Base-by-base conservation (phyloP, 2,888 invertebrate species). In the Eledona agricola region DNA sequence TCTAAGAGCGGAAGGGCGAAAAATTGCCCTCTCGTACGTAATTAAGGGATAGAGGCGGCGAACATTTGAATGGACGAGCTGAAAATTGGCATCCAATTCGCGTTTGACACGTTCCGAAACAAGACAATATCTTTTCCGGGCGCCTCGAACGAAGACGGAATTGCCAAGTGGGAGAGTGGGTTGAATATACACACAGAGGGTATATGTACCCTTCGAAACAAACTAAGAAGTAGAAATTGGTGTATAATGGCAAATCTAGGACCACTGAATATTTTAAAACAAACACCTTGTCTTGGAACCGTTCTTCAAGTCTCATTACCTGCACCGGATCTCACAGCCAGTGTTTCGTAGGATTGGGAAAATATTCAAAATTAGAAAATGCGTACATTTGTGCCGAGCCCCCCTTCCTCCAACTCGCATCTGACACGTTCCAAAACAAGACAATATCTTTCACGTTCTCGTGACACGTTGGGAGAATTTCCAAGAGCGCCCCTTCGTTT, bases 401-500 rank as follows among this genome's bases (percentile, higher is more conserved):
- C n/a, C n/a, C n/a, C n/a, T n/a, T n/a, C 13, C 28, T 26, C 35
- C 26, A 45, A 34, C 26, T 46, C 13, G 12, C 32, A 16, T 13
- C 12, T 11, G 47, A 22, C 47, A 47, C 47, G 47, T 47, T 22
- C 37, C 22, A 47, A 37, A 37, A 47, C 47, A 47, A 47, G 47
- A 47, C 35, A 47, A 47, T 47, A 47, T 47, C 35, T 13, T 46
- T 26, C 34, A 11, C 25, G 34, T 29, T 22, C 20, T 11, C 17
- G 35, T 20, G 47, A 47, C 47, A 47, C 37, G 28, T 29, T 29
- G 29, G 23, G 28, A 22, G 47, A 47, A 47, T 47, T 47, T 29
- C 19, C 28, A 47, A 35, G 42, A 31, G 42, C 22, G 19, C 19
- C 16, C 31, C 40, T 10, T 22, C 20, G 20, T 28, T 45, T 51